Percentiles rank a stretch among this genome's conserved stretches.
phyloP scores from a whole-genome alignment of 2,797 vertebrate genomes.

The Eulemur coronatus region DNA sequence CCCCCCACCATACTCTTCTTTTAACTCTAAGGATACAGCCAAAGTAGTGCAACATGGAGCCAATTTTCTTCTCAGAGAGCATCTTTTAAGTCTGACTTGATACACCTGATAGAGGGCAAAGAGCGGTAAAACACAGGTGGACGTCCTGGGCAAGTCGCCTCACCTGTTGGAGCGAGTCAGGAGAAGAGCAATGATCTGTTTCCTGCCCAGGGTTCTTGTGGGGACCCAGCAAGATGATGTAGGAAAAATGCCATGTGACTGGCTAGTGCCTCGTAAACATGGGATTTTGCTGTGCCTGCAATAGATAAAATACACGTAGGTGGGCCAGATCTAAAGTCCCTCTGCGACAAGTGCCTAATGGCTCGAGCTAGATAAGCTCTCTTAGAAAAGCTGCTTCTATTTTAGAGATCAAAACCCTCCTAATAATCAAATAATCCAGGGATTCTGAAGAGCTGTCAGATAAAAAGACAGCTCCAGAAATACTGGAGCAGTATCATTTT shows the following conservation, averaged over 20 bases:
- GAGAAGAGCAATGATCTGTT: not conserved
- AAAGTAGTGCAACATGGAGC: slow-evolving; percentile 1
- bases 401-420: slow-evolving; percentile 20
- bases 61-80: not conserved
- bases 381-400: slow-evolving; percentile 27
- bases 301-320: not conserved
- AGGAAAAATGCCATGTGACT: not conserved
- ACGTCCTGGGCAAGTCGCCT: not conserved
- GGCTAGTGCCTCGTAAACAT: not conserved
- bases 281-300: not conserved
- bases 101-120: not conserved
- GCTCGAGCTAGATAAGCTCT: not conserved
- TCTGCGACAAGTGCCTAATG: not conserved
- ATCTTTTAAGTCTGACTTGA: not conserved
- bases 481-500: slow-evolving; percentile 41
- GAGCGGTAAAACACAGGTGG: not conserved
- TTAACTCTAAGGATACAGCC: not conserved
- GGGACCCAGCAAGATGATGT: not conserved
- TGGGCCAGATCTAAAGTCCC: not conserved
- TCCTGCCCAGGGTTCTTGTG: not conserved
- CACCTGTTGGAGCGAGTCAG: not conserved
- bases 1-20: not conserved
- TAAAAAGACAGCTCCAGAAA: not conserved
- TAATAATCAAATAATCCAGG: slow-evolving; percentile 20
- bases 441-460: slow-evolving; percentile 4